A percentile compares a stretch with the other conserved stretches of the same genome.
These are phyloP conservation scores for Rhabdomys dilectus DNA, from an alignment of 2,113 vertebrate genomes.

Conservation along the genomic window DNA sequence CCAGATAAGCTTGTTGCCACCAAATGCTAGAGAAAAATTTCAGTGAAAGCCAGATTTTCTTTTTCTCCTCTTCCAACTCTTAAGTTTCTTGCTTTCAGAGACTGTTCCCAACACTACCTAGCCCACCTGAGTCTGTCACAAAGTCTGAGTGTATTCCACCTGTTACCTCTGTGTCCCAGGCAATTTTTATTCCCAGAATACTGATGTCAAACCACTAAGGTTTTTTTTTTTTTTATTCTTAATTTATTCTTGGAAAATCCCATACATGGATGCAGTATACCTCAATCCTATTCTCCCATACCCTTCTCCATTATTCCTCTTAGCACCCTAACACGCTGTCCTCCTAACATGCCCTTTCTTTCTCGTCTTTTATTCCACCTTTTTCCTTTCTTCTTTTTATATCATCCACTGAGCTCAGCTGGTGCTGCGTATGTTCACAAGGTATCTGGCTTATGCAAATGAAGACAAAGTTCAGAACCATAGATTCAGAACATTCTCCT, in stretches of 20 bases:
- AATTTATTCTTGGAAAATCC: background rate
- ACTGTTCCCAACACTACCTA: background rate
- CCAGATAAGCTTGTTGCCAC: background rate
- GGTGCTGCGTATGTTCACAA: background rate
- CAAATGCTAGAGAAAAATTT: background rate
- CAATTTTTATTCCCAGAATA: no score
- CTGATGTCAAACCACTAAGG: background rate
- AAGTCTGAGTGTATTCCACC: background rate
- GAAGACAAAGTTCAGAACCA: background rate
- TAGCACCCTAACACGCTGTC: no score
- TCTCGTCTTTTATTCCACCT: background rate
- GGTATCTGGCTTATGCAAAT: background rate
- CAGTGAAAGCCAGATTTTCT: background rate
- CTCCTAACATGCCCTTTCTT: background rate
- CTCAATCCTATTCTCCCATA: background rate
- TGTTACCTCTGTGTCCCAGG: no score
- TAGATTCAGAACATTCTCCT: conserved; percentile 18
- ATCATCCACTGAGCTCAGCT: no score
- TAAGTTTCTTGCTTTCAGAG: background rate
- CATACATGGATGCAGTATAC: background rate
- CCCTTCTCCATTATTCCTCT: no score
- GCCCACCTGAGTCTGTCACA: background rate
- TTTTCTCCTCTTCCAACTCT: background rate
- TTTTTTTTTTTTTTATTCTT: background rate
- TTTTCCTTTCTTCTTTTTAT: background rate